Evolutionary conservation across 2,888 invertebrate genomes (phyloP), one percentile per base, ranked within the genome.

Genomic region (Lepidocyrtinus sp.): DNA sequence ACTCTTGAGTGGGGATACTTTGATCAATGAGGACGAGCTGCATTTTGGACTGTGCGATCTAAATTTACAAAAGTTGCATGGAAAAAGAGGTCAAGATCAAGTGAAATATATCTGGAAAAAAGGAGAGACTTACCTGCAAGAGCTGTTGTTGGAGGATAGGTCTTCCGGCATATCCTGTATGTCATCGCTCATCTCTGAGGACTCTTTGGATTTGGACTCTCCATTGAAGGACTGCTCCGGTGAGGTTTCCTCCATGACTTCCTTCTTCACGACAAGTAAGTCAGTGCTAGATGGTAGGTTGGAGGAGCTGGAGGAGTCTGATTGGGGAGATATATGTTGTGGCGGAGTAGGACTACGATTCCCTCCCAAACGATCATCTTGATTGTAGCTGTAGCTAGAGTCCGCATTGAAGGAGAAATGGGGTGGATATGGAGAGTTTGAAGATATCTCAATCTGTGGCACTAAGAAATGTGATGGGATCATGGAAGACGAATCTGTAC

Each of bases 401-500:
- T 86, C 86, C 9, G 85, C 84, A 74, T 82, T 84, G 68, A 86
- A 86, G 9, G 84, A 73, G 59, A 84, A 87, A 27, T 85, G 86
- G 26, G 87, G 61, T 24, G 85, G 83, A 72, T 86, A 85, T 2
- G 86, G 83, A 27, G 87, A 85, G 65, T 86, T 85, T 1, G 87
- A 85, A 9, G 95, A 95, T 88, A 96, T 96, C 90, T 96, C 96
- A 45, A 96, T 95, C 87, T 96, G 96, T 3, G 96, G 96, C 46
- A 96, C 95, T 55, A 96, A 90, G 88, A 96, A 96, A 89, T 96
- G 94, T 93, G 72, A 94, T 93, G 69, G 94, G 93, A 88, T 93
- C 50, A 85, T 22, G 15, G 50, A n/a, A 2, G 84, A 82, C 1
- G 84, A 83, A 36, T 86, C 86, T 24, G 81, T 85, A 25, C 83